Evolutionary conservation across 2,113 vertebrate genomes (phyloP).

Genomic region (Crotalus viridis): DNA sequence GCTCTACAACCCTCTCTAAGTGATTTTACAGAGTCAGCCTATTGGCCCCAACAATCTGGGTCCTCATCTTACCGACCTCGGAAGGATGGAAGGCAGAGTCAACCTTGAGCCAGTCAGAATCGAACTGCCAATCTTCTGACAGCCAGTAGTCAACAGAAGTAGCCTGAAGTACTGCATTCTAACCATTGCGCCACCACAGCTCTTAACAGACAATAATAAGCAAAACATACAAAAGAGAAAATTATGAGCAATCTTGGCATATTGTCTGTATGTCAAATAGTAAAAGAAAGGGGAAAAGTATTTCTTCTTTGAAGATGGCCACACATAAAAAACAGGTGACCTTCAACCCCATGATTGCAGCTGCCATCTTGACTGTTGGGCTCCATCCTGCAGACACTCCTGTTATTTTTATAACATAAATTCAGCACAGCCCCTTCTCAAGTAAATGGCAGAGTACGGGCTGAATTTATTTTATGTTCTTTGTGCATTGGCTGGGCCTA

Average conservation of each 20-base stretch:
- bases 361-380: neutral
- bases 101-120: no score
- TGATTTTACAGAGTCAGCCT: no score
- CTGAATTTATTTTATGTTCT: neutral
- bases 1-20: no score
- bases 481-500: neutral
- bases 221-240: neutral
- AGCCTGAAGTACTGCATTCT: no score
- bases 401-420: neutral
- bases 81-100: no score
- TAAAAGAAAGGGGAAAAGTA: neutral
- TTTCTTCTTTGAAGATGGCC: neutral
- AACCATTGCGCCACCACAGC: no score
- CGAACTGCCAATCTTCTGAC: no score
- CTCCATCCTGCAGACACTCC: neutral
- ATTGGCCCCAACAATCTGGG: no score
- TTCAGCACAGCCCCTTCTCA: neutral
- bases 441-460: neutral
- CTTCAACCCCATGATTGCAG: neutral
- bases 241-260: neutral
- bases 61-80: no score
- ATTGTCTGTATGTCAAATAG: neutral
- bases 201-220: neutral
- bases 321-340: neutral
- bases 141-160: no score